Evolutionary conservation across 2,888 invertebrate genomes (phyloP).

Genomic region (Phasia obesa): DNA sequence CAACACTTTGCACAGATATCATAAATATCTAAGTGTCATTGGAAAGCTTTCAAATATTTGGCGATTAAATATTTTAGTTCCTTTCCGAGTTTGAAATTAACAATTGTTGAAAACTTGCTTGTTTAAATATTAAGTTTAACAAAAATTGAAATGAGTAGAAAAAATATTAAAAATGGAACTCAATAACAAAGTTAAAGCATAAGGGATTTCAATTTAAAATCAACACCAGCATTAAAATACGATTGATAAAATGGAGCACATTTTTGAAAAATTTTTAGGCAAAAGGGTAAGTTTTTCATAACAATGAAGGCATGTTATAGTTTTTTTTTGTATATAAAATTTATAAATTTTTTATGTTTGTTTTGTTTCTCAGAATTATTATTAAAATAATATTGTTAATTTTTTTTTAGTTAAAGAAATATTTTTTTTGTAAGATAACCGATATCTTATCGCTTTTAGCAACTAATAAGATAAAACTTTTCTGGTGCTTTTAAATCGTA

Average conservation of each 20-base stretch:
- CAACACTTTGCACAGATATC: no score
- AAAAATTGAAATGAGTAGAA: no score
- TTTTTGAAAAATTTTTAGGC: constrained; percentile 67
- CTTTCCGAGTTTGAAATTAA: no score
- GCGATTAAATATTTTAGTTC: no score
- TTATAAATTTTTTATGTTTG: no score
- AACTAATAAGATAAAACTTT: not conserved
- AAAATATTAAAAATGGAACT: not conserved
- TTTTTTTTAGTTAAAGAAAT: not conserved
- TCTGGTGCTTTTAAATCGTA: not conserved
- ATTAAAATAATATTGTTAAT: not conserved
- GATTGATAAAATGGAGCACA: constrained; percentile 68
- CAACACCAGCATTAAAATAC: not conserved
- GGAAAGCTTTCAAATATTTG: no score
- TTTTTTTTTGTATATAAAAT: not conserved
- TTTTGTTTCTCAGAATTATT: no score
- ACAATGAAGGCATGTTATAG: not conserved
- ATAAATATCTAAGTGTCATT: no score
- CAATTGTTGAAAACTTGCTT: no score
- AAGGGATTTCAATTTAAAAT: not conserved
- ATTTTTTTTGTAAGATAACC: not conserved
- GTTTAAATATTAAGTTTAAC: no score
- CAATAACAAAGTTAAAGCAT: not conserved
- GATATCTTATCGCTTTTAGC: not conserved
- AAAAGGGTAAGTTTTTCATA: constrained; percentile 75